These are phyloP conservation scores for Alviniconcha marisindica DNA, from an alignment of 1,140 invertebrate species.

Conservation along the genomic window DNA sequence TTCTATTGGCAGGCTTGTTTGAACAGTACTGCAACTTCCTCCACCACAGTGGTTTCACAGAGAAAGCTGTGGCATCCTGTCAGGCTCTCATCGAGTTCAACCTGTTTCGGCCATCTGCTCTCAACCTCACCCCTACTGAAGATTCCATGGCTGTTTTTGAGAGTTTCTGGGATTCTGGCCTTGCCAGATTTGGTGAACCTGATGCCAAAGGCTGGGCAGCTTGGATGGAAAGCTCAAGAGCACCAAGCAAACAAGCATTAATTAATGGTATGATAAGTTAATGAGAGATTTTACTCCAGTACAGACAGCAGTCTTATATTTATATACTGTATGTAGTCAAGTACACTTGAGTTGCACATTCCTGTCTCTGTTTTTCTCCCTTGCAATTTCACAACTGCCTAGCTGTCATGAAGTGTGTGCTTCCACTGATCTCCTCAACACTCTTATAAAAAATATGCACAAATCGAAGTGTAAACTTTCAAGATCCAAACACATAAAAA, in stretches of 20 bases:
- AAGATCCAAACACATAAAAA: too few species aligned
- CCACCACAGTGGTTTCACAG: conserved; percentile 75
- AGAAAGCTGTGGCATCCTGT: conserved; percentile 76
- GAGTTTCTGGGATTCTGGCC: conserved; percentile 78
- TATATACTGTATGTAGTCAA: too few species aligned
- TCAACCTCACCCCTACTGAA: conserved; percentile 49
- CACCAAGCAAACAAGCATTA: background rate
- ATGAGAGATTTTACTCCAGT: too few species aligned
- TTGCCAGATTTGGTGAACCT: conserved; percentile 76
- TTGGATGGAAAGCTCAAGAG: conserved; percentile 49
- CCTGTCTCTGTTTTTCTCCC: too few species aligned
- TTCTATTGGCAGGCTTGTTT: conserved; percentile 71
- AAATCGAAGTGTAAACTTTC: too few species aligned
- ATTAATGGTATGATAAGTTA: too few species aligned
- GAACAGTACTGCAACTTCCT: conserved; percentile 74
- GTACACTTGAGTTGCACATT: too few species aligned
- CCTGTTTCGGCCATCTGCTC: conserved; percentile 70
- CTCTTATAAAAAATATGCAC: too few species aligned
- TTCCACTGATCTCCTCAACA: too few species aligned
- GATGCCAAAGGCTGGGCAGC: conserved; percentile 75
- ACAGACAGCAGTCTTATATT: too few species aligned
- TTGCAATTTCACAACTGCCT: too few species aligned
- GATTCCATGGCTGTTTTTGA: conserved; percentile 75
- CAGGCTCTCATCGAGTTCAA: conserved; percentile 79
- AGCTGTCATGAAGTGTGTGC: too few species aligned